phyloP scores from a whole-genome alignment of 2,797 vertebrate species.

The Sus cebifrons region DNA sequence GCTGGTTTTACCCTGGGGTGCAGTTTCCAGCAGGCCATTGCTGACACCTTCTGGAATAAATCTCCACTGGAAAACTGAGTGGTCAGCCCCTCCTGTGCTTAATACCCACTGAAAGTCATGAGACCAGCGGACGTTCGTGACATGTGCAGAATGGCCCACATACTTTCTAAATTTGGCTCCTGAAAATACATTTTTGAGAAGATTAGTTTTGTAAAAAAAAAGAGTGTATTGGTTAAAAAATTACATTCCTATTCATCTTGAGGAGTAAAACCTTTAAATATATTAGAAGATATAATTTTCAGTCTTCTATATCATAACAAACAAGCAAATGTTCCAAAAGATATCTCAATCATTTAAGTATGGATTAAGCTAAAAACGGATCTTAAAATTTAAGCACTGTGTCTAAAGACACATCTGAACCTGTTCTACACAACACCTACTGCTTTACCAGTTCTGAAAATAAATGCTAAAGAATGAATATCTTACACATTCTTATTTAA shows the following conservation, averaged over 20 bases:
- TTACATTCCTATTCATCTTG: not conserved
- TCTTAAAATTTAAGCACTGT: conserved; percentile 43
- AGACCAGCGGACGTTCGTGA: conserved; percentile 98
- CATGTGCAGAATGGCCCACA: conserved; percentile 97
- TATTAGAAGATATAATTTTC: conserved; percentile 52
- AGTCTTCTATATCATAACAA: conserved; percentile 32
- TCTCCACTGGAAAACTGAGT: conserved; percentile 98
- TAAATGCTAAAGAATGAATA: conserved; percentile 57
- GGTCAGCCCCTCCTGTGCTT: conserved; percentile 97
- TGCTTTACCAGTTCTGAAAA: conserved; percentile 54
- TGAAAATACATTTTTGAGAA: conserved; percentile 85
- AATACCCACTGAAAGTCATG: conserved; percentile 97
- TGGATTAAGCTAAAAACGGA: not conserved
- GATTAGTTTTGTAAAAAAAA: not conserved
- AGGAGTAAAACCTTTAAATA: conserved; percentile 44
- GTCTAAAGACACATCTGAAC: conserved; percentile 28
- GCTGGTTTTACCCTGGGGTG: conserved; percentile 93
- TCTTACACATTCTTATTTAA: conserved; percentile 53
- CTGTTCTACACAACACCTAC: conserved; percentile 49
- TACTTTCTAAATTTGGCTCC: conserved; percentile 98
- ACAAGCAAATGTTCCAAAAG: not conserved
- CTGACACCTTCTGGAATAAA: conserved; percentile 97
- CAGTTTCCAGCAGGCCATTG: conserved; percentile 94
- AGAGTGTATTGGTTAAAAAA: conserved; percentile 38
- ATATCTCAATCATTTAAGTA: not conserved